Conservation (phyloP, 2,113 vertebrate species). For the Leiothrix lutea region DNA sequence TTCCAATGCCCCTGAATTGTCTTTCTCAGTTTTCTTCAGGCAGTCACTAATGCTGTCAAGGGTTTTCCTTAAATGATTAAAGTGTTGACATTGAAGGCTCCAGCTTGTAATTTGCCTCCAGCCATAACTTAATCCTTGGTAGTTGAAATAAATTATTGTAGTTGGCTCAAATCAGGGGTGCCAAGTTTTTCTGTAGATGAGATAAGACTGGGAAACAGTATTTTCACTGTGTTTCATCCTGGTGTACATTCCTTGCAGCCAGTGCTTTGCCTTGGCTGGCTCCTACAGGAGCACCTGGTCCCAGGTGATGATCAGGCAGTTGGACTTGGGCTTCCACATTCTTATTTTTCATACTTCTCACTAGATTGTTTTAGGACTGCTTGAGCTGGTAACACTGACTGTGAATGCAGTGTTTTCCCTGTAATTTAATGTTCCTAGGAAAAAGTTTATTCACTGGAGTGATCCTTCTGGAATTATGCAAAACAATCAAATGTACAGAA, state of each 20-base stretch:
- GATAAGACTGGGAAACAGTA: not conserved
- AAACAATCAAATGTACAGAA: not conserved
- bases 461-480: not conserved
- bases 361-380: not conserved
- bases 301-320: not conserved
- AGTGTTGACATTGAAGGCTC: not conserved
- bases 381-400: not conserved
- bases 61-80: not conserved
- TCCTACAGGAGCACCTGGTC: not conserved
- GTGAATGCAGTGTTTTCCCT: not conserved
- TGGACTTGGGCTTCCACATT: not conserved
- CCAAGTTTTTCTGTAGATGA: not conserved
- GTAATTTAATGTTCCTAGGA: not conserved
- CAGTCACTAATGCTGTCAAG: not conserved
- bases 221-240: not conserved
- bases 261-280: not conserved
- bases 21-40: not conserved
- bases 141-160: not conserved
- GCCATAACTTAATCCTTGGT: not conserved
- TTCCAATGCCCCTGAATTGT: not conserved
- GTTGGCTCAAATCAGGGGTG: not conserved
- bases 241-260: not conserved
- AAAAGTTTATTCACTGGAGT: not conserved
- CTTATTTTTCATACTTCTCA: not conserved
- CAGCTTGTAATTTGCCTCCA: constrained; percentile 7